These are phyloP conservation scores for Ochropleura plecta DNA, from an alignment of 2,888 invertebrate species.

Conservation along the genomic window DNA sequence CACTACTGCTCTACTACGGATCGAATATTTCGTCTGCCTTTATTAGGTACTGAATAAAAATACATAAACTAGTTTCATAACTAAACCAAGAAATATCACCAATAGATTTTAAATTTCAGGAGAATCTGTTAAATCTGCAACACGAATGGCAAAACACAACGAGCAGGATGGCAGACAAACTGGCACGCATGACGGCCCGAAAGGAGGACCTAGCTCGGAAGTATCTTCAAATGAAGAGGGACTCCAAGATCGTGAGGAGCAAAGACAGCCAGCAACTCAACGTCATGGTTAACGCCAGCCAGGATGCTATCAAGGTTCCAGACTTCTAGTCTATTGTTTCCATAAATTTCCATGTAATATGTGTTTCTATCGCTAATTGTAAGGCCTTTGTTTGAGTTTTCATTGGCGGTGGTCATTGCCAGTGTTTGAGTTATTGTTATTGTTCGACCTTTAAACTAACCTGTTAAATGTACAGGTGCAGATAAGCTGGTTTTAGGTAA, in stretches of 20 bases:
- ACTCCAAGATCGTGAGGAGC: constrained; percentile 87
- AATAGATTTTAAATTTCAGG: constrained; percentile 68
- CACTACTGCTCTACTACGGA: no score
- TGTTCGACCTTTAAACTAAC: constrained; percentile 1
- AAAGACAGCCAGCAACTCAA: constrained; percentile 90
- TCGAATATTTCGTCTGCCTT: no score
- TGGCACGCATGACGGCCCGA: constrained; percentile 84
- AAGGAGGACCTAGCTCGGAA: constrained; percentile 87
- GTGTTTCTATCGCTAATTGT: not conserved
- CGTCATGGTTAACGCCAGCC: constrained; percentile 91
- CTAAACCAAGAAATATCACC: not conserved
- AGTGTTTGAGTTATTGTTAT: not conserved
- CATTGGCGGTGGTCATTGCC: constrained; percentile 8
- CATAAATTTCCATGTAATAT: constrained; percentile 3
- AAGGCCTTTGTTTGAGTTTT: constrained; percentile 15
- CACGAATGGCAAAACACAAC: constrained; percentile 87
- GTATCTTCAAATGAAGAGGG: constrained; percentile 88
- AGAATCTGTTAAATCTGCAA: constrained; percentile 84
- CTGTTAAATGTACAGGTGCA: not conserved
- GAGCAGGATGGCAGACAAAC: constrained; percentile 82
- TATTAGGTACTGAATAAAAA: no score
- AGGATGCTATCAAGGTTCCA: constrained; percentile 88
- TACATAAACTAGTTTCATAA: not conserved
- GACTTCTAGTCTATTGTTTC: constrained; percentile 7
- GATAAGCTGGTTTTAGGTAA: not conserved